Percentiles rank a stretch among this genome's conserved stretches.
These are phyloP conservation scores for Caenorhabditis latens DNA, from an alignment of 1,140 invertebrate genomes.

Conservation along the genomic window DNA sequence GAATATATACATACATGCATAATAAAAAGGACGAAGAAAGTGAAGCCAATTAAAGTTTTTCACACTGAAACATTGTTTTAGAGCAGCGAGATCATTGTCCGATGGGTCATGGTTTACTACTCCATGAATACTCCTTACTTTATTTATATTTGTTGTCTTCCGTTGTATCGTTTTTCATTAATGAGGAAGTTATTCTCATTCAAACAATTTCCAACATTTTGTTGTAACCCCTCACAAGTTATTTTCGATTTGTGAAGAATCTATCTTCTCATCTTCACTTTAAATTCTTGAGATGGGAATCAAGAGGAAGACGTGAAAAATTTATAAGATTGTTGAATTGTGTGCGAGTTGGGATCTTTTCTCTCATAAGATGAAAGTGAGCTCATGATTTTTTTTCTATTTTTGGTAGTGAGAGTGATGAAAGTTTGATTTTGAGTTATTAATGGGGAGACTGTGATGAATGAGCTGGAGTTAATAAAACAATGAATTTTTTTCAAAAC, in stretches of 20 bases:
- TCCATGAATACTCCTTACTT: background rate
- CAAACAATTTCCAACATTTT: too few species aligned
- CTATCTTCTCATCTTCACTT: background rate
- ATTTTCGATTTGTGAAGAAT: background rate
- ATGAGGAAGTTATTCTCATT: background rate
- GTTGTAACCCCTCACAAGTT: too few species aligned
- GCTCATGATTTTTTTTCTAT: constrained; percentile 35
- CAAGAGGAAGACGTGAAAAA: constrained; percentile 5
- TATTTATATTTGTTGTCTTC: background rate
- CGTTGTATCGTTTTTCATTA: background rate
- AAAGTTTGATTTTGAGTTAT: too few species aligned
- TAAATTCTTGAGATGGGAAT: constrained; percentile 15
- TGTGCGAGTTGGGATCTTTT: background rate
- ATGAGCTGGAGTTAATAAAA: too few species aligned
- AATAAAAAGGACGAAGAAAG: constrained; percentile 38
- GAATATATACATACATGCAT: constrained; percentile 56
- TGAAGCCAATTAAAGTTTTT: constrained; percentile 46
- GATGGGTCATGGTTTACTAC: background rate
- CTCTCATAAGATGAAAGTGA: background rate
- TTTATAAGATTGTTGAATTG: constrained; percentile 43
- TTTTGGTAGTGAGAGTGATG: background rate
- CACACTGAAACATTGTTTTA: constrained; percentile 31
- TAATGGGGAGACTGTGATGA: too few species aligned
- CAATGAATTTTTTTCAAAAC: too few species aligned
- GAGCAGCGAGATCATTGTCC: background rate